Percentiles rank a stretch among this genome's conserved stretches.
phyloP scores from a whole-genome alignment of 2,888 invertebrate species.

The Trachelus troglodyta region DNA sequence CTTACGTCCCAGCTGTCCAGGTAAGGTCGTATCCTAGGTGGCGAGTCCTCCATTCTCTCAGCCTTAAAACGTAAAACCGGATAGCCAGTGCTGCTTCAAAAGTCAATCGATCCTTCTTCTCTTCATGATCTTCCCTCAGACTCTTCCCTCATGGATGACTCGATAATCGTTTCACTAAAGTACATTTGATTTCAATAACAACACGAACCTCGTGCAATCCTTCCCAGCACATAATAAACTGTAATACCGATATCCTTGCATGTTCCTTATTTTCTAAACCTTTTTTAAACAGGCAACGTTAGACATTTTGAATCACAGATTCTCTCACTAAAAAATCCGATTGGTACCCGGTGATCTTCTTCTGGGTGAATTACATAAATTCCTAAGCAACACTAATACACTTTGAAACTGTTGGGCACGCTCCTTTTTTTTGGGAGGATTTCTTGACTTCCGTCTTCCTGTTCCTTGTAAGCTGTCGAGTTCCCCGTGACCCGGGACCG shows the following conservation, averaged over 20 bases:
- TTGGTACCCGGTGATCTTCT: too few species aligned
- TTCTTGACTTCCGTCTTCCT: neutral
- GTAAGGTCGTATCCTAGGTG: slow-evolving; percentile 60
- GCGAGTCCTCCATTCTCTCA: slow-evolving; percentile 57
- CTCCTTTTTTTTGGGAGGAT: neutral
- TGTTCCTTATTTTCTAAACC: neutral
- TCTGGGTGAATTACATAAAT: neutral
- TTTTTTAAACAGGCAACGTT: neutral
- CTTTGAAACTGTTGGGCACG: neutral
- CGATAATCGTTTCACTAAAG: neutral
- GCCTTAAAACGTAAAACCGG: neutral
- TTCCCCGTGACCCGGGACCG: neutral
- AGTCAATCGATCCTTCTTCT: slow-evolving; percentile 40
- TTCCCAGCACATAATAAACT: neutral
- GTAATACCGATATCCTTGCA: neutral
- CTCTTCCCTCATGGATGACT: neutral
- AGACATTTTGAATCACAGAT: neutral
- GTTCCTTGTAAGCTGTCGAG: neutral
- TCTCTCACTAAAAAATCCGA: too few species aligned
- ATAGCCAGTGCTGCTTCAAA: slow-evolving; percentile 23
- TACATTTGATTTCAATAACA: neutral
- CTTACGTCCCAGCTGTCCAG: slow-evolving; percentile 64
- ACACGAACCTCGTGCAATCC: neutral
- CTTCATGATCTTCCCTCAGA: slow-evolving; percentile 31
- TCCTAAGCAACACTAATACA: neutral